Conservation (phyloP, 1,140 invertebrate species). For the Danaus melanippus region DNA sequence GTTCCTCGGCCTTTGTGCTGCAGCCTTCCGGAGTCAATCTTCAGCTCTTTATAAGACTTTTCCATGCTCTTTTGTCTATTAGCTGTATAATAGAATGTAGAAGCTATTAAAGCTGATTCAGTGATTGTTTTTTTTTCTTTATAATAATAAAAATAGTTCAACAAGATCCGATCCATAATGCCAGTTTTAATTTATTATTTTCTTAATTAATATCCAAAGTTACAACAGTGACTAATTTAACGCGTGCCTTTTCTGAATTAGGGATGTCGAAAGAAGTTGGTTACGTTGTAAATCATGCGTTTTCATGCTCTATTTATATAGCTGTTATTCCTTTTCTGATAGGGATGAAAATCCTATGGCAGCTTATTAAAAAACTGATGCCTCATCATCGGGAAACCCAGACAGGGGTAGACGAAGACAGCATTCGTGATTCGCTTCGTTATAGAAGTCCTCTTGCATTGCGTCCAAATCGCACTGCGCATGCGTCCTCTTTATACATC, state of each 20-base stretch:
- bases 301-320: conserved; percentile 12
- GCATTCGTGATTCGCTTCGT: conserved; percentile 54
- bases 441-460: conserved; percentile 46
- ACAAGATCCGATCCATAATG: conserved; percentile 11
- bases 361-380: conserved; percentile 52
- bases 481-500: conserved; percentile 42
- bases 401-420: conserved; percentile 60
- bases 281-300: conserved; percentile 16
- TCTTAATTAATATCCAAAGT: conserved; percentile 14
- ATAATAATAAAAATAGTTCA: conserved; percentile 4
- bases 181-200: conserved; percentile 14
- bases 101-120: neutral
- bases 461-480: conserved; percentile 53
- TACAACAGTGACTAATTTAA: conserved; percentile 16
- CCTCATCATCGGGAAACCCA: conserved; percentile 65
- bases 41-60: conserved; percentile 5
- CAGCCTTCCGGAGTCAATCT: conserved; percentile 8
- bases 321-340: conserved; percentile 9
- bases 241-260: conserved; percentile 18
- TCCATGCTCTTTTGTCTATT: conserved; percentile 9
- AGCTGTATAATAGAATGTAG: neutral
- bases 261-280: conserved; percentile 13
- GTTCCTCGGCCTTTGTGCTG: conserved; percentile 19
- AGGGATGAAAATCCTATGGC: conserved; percentile 15
- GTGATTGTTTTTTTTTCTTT: neutral